These are phyloP conservation scores for Halcyon senegalensis DNA, from an alignment of 2,113 vertebrate species.

Conservation along the genomic window DNA sequence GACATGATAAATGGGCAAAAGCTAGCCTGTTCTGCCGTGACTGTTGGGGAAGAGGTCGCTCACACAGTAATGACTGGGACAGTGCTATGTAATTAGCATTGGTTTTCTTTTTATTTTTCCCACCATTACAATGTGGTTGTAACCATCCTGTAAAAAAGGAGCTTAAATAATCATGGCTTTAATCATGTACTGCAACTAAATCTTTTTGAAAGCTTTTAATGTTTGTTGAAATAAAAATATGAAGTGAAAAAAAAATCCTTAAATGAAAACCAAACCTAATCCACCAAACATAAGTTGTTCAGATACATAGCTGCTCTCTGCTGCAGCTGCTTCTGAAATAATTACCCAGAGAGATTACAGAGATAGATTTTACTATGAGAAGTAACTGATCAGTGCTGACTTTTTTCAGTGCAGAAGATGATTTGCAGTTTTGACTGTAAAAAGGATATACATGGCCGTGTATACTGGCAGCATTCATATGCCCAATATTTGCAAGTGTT, in stretches of 20 bases:
- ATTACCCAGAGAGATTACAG: not conserved
- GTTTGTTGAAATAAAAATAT: slow-evolving; percentile 56
- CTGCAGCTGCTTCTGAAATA: slow-evolving; percentile 56
- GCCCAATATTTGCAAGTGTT: not conserved
- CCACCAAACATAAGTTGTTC: slow-evolving; percentile 35
- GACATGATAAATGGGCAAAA: not conserved
- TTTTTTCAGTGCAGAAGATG: slow-evolving; percentile 28
- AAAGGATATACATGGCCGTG: not conserved
- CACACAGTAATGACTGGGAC: not conserved
- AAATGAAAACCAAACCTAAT: slow-evolving; percentile 69
- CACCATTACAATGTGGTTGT: not conserved
- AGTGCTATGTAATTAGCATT: not conserved
- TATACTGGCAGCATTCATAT: not conserved
- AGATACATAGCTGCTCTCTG: slow-evolving; percentile 28
- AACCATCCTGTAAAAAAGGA: slow-evolving; percentile 32
- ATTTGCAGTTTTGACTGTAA: slow-evolving; percentile 32
- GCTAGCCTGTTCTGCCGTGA: not conserved
- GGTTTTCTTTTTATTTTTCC: no score
- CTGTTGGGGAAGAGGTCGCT: not conserved
- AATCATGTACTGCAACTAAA: slow-evolving; percentile 39
- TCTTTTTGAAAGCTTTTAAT: slow-evolving; percentile 39
- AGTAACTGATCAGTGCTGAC: slow-evolving; percentile 38
- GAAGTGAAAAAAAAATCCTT: slow-evolving; percentile 14
- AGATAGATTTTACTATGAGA: not conserved
- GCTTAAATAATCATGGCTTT: slow-evolving; percentile 52